A percentile compares a stretch with the other conserved stretches of the same genome.
Evolutionary conservation across 2,797 vertebrate genomes (phyloP).

Genomic region (Odontamblyopus rebecca): DNA sequence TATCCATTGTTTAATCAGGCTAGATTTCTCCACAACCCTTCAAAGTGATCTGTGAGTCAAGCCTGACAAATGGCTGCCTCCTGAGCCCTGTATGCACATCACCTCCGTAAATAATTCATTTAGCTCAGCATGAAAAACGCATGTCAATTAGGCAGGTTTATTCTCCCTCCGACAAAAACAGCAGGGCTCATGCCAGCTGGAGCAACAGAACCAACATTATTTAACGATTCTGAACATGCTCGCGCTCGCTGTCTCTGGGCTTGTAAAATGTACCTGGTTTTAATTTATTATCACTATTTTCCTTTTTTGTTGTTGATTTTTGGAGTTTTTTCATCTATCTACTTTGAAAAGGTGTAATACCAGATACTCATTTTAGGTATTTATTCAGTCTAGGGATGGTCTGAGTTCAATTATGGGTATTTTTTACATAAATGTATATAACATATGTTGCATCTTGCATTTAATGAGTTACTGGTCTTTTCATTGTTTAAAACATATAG

Average conservation of each 20-base stretch:
- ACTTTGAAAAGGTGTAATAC: too few relatives aligned
- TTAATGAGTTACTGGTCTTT: too few relatives aligned
- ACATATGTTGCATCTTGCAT: too few relatives aligned
- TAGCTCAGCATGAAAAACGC: conserved; percentile 70
- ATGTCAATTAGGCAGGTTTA: conserved; percentile 71
- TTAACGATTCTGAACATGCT: conserved; percentile 59
- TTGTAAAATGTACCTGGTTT: not conserved
- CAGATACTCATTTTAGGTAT: not conserved
- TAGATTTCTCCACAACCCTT: conserved; percentile 13
- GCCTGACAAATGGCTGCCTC: conserved; percentile 41
- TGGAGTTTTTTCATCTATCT: too few relatives aligned
- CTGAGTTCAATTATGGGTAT: too few relatives aligned
- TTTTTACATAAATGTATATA: too few relatives aligned
- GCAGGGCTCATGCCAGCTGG: conserved; percentile 40
- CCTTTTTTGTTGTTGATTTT: too few relatives aligned
- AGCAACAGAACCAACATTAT: conserved; percentile 59
- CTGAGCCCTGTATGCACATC: conserved; percentile 45
- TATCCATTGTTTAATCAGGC: conserved; percentile 19
- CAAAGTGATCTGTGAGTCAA: conserved; percentile 44
- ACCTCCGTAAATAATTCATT: conserved; percentile 72
- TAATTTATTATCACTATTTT: not conserved
- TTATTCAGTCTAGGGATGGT: conserved; percentile 30
- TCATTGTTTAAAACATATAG: too few relatives aligned
- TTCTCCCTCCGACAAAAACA: conserved; percentile 63
- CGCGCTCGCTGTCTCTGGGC: conserved; percentile 30